Evolutionary conservation across 2,888 invertebrate species (phyloP).

Genomic region (Psococerastis gibbosa): DNA sequence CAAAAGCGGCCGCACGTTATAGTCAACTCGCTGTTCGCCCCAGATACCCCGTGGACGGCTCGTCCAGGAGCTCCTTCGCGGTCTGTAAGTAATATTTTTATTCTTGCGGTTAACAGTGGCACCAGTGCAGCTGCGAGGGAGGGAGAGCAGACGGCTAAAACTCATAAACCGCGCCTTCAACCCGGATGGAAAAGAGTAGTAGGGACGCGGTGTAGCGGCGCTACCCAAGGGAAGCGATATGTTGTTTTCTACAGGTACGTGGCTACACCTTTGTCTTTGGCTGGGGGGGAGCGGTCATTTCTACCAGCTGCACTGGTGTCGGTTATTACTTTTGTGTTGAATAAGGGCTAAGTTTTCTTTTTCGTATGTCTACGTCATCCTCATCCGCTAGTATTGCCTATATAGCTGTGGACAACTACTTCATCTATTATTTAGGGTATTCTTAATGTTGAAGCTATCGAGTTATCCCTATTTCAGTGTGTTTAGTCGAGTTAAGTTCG

Average conservation of each 20-base stretch:
- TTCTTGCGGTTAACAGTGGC: background rate
- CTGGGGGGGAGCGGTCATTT: background rate
- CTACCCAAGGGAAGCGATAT: background rate
- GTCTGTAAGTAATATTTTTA: too few species aligned
- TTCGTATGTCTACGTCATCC: too few species aligned
- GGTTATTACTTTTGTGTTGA: too few species aligned
- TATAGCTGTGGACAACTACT: too few species aligned
- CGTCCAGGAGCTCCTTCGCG: too few species aligned
- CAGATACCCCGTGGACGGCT: background rate
- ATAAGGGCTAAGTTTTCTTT: too few species aligned
- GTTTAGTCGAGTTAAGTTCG: too few species aligned
- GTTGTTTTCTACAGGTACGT: conserved; percentile 1
- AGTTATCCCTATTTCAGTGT: too few species aligned
- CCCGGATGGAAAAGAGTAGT: conserved; percentile 2
- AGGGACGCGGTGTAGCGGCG: background rate
- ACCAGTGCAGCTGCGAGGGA: background rate
- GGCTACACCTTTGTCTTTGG: background rate
- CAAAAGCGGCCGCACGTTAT: background rate
- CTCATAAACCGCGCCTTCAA: background rate
- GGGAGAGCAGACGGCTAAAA: too few species aligned
- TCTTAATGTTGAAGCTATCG: too few species aligned
- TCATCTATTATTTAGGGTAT: too few species aligned
- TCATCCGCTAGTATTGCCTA: too few species aligned
- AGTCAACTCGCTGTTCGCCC: background rate
- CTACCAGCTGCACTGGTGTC: background rate